Evolutionary conservation across 2,888 invertebrate genomes (phyloP), one percentile per base, ranked within the genome.

Genomic region (Cheilosia variabilis): DNA sequence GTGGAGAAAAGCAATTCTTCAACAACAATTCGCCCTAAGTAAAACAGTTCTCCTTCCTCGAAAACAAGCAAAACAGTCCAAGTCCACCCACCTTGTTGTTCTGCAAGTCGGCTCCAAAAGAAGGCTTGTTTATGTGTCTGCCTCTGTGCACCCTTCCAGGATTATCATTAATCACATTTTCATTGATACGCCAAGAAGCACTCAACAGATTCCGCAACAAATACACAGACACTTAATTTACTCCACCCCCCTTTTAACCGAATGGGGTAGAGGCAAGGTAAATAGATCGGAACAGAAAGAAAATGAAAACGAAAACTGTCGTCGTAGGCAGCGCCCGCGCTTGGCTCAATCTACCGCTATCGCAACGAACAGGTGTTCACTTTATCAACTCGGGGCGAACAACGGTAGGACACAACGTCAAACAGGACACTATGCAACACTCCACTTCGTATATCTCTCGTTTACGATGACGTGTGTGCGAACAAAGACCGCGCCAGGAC

Each of bases 111-210:
- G 27, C 22, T 47, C 27, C 15, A n/a, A 34, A 41, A 31, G 41
- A 34, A 24, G 52, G 47, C 43, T 53, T 52, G 52, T 63, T 65
- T 73, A 68, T 68, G 68, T 79, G 73, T 79, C 68, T 68, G 68
- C 69, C 68, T 75, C 68, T 68, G n/a, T 84, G 17, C 69, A 79
- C 53, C 17, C 47, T 52, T 17, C 58, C 69, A 58, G 80, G 75
- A 79, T 75, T 45, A 75, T 58, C 80, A 75, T 80, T 69, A 62
- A 83, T 75, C 78, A 78, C 68, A 66, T 80, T 80, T 80, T 75
- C 78, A 71, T 78, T 78, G 75, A 75, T 79, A 80, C 75, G 60
- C 45, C 10, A 27, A 52, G 60, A 45, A 50, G 7, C 27, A 24
- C 41, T 47, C 47, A 58, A 72, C 71, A 80, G 71, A 79, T 71